Conservation (phyloP, 92 coral and sea anemone species). For the Actinostola sp. region DNA sequence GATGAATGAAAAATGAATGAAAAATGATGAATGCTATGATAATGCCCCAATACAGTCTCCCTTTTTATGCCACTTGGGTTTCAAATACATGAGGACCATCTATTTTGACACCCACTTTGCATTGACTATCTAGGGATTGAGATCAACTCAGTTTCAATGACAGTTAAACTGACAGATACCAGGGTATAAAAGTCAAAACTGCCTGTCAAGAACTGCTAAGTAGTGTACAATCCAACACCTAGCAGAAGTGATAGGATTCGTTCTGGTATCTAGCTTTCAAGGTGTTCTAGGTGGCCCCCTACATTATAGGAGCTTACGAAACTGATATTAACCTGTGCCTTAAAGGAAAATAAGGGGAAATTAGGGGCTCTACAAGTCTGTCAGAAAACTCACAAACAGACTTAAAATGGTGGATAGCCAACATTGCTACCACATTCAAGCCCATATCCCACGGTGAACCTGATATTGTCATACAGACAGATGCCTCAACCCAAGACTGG, state of each 20-base stretch:
- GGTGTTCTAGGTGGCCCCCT: conserved; percentile 58
- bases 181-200: conserved; percentile 35
- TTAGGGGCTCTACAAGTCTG: not conserved
- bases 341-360: conserved; percentile 19
- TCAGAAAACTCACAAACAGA: conserved; percentile 26
- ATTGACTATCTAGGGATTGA: conserved; percentile 42
- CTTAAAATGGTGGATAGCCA: conserved; percentile 38
- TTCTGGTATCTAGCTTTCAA: conserved; percentile 60
- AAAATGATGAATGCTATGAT: conserved; percentile 46
- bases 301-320: conserved; percentile 33
- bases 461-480: conserved; percentile 37
- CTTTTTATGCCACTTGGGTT: conserved; percentile 40
- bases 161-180: conserved; percentile 12
- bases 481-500: conserved; percentile 61
- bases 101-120: conserved; percentile 28
- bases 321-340: conserved; percentile 41
- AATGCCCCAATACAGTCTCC: conserved; percentile 32
- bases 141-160: conserved; percentile 46
- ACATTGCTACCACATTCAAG: conserved; percentile 21
- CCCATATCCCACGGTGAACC: conserved; percentile 44
- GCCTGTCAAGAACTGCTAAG: conserved; percentile 36
- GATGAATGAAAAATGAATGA: too few species aligned
- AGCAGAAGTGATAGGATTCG: conserved; percentile 51
- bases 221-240: conserved; percentile 33
- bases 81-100: conserved; percentile 50